A percentile compares a stretch with the other conserved stretches of the same genome.
Evolutionary conservation across 1,140 invertebrate genomes (phyloP).

Genomic region (Anastatus disparis): DNA sequence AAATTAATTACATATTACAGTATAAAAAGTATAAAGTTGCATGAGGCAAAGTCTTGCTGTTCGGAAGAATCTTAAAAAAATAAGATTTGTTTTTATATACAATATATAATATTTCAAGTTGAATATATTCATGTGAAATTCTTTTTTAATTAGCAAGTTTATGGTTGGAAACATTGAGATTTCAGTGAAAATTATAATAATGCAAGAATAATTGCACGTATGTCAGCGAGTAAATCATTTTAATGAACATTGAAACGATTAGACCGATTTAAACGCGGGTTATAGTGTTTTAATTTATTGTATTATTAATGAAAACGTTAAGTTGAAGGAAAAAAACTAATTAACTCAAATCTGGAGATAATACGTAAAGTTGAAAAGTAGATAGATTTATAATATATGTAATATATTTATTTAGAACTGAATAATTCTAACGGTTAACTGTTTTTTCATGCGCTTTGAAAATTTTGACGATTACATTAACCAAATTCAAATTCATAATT

Average conservation of each 20-base stretch:
- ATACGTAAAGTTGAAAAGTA: too few species aligned
- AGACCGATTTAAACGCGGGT: background rate
- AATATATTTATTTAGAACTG: too few species aligned
- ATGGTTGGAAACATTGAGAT: slow-evolving; percentile 7
- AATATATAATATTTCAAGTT: background rate
- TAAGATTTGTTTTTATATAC: slow-evolving; percentile 1
- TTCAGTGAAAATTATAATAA: slow-evolving; percentile 8
- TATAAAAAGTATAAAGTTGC: too few species aligned
- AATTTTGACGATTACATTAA: too few species aligned
- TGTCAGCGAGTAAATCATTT: slow-evolving; percentile 29
- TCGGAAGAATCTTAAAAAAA: too few species aligned
- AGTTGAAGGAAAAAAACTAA: slow-evolving; percentile 14
- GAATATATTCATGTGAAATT: slow-evolving; percentile 18
- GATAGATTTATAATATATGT: too few species aligned
- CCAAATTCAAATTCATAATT: too few species aligned
- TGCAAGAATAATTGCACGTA: background rate
- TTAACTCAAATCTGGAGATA: too few species aligned
- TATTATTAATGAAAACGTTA: background rate
- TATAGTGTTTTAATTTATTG: slow-evolving; percentile 2
- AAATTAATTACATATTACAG: too few species aligned
- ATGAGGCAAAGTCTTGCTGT: too few species aligned
- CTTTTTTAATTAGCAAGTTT: slow-evolving; percentile 20
- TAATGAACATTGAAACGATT: slow-evolving; percentile 31
- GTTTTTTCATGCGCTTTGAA: too few species aligned
- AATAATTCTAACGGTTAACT: too few species aligned